Percentiles rank a stretch among this genome's conserved stretches.
Evolutionary conservation across 2,113 vertebrate genomes (phyloP).

Genomic region (Oxyruncus cristatus): DNA sequence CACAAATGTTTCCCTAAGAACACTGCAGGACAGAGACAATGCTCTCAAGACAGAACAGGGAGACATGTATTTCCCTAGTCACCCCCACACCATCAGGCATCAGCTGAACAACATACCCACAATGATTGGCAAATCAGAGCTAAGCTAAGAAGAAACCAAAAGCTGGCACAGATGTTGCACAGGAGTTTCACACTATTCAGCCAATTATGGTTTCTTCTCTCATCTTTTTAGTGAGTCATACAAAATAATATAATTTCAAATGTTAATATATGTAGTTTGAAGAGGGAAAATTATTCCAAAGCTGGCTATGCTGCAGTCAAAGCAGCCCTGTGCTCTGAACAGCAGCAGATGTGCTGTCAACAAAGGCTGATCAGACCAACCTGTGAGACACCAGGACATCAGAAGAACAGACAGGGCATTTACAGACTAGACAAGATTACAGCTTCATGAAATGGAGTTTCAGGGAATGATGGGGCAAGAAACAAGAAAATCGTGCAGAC

Average conservation of each 20-base stretch:
- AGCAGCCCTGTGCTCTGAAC: background rate
- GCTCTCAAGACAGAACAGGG: background rate
- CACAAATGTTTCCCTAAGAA: background rate
- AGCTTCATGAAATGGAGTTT: background rate
- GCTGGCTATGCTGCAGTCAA: accelerated
- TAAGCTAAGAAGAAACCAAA: background rate
- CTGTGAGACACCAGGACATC: background rate
- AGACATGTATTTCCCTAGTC: background rate
- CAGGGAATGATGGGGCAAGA: background rate
- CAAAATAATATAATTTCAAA: background rate
- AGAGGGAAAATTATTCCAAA: background rate
- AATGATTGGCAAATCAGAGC: background rate
- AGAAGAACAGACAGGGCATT: background rate
- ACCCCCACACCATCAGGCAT: background rate
- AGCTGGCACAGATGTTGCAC: background rate
- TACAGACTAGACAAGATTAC: background rate
- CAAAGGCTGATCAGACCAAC: background rate
- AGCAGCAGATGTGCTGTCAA: background rate
- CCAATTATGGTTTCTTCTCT: background rate
- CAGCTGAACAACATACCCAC: background rate
- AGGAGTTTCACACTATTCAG: background rate
- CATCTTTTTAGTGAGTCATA: background rate
- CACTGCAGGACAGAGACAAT: background rate
- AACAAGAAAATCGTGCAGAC: background rate
- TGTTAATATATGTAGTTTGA: background rate